These are phyloP conservation scores for Chloroceryle inda DNA, from an alignment of 2,797 vertebrate genomes.

Conservation along the genomic window DNA sequence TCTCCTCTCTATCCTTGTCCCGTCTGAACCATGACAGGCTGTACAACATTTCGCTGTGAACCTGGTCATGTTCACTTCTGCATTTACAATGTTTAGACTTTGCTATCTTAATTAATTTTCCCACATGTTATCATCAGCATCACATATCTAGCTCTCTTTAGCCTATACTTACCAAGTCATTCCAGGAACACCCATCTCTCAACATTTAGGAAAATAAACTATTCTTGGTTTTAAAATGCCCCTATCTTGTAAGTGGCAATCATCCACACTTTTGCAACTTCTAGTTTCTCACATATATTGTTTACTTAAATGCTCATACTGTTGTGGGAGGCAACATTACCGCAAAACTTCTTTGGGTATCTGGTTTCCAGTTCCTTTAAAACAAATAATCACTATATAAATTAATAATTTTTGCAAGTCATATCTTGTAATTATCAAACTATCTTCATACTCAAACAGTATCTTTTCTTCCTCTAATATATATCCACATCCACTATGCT, in stretches of 20 bases:
- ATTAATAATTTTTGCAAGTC: constrained; percentile 39
- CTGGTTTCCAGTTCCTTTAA: background rate
- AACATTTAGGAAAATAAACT: background rate
- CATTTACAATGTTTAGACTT: background rate
- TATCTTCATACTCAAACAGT: background rate
- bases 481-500: background rate
- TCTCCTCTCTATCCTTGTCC: background rate
- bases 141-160: background rate
- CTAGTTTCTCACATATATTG: background rate
- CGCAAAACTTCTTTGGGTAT: background rate
- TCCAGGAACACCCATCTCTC: background rate
- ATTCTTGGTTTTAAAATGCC: background rate
- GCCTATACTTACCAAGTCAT: background rate
- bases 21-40: background rate
- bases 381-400: background rate
- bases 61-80: background rate
- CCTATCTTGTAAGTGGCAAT: background rate
- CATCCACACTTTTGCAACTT: background rate
- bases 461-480: background rate
- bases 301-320: constrained; percentile 22
- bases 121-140: background rate
- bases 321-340: background rate
- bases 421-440: constrained; percentile 9
- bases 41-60: background rate
- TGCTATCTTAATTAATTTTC: background rate